These are phyloP conservation scores for zebrafish (Danio rerio) DNA, from an alignment of 2,113 vertebrate genomes.

Conservation along the genomic window DNA sequence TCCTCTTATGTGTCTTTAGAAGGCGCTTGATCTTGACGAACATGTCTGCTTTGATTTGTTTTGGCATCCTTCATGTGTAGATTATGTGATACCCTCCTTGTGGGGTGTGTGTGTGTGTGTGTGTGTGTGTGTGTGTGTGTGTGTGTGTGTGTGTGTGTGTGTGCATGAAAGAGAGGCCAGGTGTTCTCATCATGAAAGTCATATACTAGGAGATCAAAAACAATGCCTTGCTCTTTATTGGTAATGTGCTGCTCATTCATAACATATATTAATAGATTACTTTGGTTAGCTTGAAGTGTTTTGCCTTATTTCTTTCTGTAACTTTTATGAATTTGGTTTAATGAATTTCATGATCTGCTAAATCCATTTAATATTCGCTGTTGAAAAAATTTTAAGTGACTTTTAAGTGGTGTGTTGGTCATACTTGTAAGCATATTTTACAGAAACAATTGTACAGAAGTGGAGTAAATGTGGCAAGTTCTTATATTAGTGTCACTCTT, in stretches of 20 bases:
- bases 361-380: not conserved
- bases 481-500: no score
- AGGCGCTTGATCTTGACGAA: slow-evolving; percentile 14
- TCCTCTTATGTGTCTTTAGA: slow-evolving; percentile 28
- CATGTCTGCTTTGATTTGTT: slow-evolving; percentile 10
- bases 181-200: slow-evolving; percentile 22
- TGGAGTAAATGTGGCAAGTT: no score
- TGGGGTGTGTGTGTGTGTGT: not conserved
- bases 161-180: not conserved
- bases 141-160: no score
- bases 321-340: not conserved
- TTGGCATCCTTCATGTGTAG: not conserved
- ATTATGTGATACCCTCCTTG: no score
- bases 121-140: not conserved
- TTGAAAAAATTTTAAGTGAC: no score
- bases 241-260: not conserved
- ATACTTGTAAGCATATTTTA: no score
- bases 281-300: not conserved
- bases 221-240: not conserved
- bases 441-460: no score
- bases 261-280: not conserved
- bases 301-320: not conserved
- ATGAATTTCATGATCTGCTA: not conserved
- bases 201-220: slow-evolving; percentile 4
- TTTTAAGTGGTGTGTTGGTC: no score